Percentiles rank a stretch among this genome's conserved stretches.
These are phyloP conservation scores for Trichogramma dendrolimi DNA, from an alignment of 2,888 invertebrate genomes.

Conservation along the genomic window DNA sequence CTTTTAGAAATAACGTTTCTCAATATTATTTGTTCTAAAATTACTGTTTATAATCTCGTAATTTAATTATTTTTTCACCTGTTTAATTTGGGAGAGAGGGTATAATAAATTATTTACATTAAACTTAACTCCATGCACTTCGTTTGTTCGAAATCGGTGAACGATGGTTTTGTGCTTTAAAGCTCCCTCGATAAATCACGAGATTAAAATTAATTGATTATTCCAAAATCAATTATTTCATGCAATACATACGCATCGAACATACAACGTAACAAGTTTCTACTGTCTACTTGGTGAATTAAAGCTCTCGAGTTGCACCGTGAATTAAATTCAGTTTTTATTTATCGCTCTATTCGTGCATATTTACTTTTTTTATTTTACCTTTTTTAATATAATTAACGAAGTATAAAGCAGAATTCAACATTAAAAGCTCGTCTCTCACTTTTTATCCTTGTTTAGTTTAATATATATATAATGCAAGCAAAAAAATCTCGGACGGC, in stretches of 20 bases:
- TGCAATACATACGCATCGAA: not conserved
- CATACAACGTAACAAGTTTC: too few species aligned
- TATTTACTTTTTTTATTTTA: too few species aligned
- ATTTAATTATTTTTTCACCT: too few species aligned
- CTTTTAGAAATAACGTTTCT: too few species aligned
- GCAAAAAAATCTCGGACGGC: slow-evolving; percentile 4
- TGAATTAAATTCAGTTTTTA: too few species aligned
- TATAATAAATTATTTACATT: slow-evolving; percentile 9
- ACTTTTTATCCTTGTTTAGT: not conserved
- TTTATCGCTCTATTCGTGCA: too few species aligned
- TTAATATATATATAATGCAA: too few species aligned
- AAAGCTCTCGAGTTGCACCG: too few species aligned
- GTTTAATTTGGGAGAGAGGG: too few species aligned
- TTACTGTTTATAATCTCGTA: too few species aligned
- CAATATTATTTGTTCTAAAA: too few species aligned
- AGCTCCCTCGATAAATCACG: not conserved
- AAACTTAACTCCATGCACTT: not conserved
- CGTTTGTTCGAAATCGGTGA: not conserved
- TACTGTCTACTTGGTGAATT: too few species aligned
- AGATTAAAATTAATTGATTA: slow-evolving; percentile 15
- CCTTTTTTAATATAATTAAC: not conserved
- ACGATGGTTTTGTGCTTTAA: not conserved
- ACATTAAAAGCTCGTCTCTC: not conserved
- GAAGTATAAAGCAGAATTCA: not conserved
- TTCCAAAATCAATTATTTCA: slow-evolving; percentile 12